These are phyloP conservation scores for Rousettus madagascariensis DNA, from an alignment of 2,797 vertebrate genomes.

Conservation along the genomic window DNA sequence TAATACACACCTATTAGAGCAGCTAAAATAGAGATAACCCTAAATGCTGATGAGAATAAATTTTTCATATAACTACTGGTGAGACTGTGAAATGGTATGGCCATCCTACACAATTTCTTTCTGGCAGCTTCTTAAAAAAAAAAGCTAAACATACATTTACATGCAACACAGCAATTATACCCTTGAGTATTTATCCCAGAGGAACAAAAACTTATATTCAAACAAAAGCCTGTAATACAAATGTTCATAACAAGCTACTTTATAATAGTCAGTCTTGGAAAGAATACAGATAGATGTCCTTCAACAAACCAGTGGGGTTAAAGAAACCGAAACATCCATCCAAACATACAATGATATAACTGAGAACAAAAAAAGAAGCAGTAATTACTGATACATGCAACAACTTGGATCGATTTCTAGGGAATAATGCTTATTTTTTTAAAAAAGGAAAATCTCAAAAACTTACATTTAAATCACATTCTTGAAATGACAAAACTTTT, in stretches of 20 bases:
- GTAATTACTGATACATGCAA: neutral
- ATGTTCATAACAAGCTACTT: neutral
- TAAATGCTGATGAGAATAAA: neutral
- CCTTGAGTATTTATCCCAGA: neutral
- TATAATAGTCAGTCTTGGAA: neutral
- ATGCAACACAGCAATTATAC: neutral
- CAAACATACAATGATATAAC: neutral
- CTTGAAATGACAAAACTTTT: neutral
- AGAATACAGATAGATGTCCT: neutral
- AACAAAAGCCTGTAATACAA: neutral
- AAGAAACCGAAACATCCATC: neutral
- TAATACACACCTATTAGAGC: neutral
- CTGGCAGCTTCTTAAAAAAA: neutral
- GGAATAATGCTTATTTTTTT: neutral
- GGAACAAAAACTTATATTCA: neutral
- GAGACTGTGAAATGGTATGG: neutral
- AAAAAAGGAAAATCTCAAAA: neutral
- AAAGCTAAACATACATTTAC: neutral
- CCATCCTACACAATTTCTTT: neutral
- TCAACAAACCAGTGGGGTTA: neutral
- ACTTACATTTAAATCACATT: neutral
- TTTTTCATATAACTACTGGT: neutral
- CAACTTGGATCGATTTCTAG: neutral
- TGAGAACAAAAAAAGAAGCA: neutral
- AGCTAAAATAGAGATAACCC: neutral